Conservation (phyloP, 2,888 invertebrate species). For the Adelognathus sp. region DNA sequence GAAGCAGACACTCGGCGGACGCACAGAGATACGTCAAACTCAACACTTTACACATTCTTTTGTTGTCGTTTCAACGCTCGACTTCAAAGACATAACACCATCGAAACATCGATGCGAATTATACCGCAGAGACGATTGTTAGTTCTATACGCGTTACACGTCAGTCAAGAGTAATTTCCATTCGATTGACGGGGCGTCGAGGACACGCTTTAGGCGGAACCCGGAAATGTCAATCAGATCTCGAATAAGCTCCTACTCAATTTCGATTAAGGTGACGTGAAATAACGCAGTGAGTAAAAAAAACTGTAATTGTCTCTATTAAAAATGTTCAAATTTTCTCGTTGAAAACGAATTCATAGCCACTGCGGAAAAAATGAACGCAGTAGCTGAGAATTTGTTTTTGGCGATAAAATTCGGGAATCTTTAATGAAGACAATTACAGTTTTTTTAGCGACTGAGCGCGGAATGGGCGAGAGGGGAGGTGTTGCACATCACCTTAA, state of each 20-base stretch:
- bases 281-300: too few relatives aligned
- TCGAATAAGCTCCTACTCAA: slow-evolving; percentile 48
- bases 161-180: slow-evolving; percentile 49
- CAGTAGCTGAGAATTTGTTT: too few relatives aligned
- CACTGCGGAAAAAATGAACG: too few relatives aligned
- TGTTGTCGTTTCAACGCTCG: slow-evolving; percentile 48
- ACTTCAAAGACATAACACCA: background rate
- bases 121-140: slow-evolving; percentile 36
- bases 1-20: slow-evolving; percentile 48
- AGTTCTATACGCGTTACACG: slow-evolving; percentile 18
- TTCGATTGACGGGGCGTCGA: slow-evolving; percentile 48
- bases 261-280: slow-evolving; percentile 52
- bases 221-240: slow-evolving; percentile 58
- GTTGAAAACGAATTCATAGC: too few relatives aligned
- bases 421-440: too few relatives aligned
- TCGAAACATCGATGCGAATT: slow-evolving; percentile 8
- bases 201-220: slow-evolving; percentile 56
- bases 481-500: too few relatives aligned
- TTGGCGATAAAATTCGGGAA: too few relatives aligned
- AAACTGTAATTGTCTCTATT: too few relatives aligned
- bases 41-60: slow-evolving; percentile 32
- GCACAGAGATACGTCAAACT: slow-evolving; percentile 41
- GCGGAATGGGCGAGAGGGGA: too few relatives aligned
- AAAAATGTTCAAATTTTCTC: too few relatives aligned
- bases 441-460: background rate